phyloP scores from a whole-genome alignment of 2,113 vertebrate genomes.

The Neoarius graeffei region DNA sequence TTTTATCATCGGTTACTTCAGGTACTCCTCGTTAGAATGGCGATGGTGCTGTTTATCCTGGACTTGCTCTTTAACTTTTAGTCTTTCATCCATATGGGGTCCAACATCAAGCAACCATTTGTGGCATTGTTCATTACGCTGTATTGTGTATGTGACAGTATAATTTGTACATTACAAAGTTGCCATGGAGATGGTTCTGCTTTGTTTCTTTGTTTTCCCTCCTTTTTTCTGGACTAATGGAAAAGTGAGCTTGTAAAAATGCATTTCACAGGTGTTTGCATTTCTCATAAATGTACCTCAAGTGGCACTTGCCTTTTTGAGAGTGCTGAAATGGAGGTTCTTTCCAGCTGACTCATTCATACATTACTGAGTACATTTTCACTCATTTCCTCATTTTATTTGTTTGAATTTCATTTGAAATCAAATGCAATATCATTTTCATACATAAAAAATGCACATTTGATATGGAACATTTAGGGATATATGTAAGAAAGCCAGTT shows the following conservation, averaged over 20 bases:
- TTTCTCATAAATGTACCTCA: neutral
- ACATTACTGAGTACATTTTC: neutral
- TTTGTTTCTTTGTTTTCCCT: neutral
- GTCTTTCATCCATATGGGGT: neutral
- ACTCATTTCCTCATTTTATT: neutral
- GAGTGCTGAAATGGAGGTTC: neutral
- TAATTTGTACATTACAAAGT: neutral
- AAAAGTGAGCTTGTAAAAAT: neutral
- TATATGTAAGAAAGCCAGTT: neutral
- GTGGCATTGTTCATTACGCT: neutral
- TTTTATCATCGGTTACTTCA: constrained; percentile 85
- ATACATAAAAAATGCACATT: neutral
- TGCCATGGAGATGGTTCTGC: neutral
- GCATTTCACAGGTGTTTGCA: neutral
- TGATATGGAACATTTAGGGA: neutral
- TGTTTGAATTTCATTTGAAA: neutral
- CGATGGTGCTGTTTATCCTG: neutral
- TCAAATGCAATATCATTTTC: neutral
- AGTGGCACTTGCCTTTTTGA: neutral
- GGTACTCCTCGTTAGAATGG: constrained; percentile 63
- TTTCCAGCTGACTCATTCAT: neutral
- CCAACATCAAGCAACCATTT: neutral
- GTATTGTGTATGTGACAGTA: too few relatives aligned
- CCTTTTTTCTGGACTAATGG: neutral
- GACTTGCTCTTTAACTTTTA: neutral